These are phyloP conservation scores for Trypoxylon attenuatum DNA, from an alignment of 2,888 invertebrate species.

Conservation along the genomic window DNA sequence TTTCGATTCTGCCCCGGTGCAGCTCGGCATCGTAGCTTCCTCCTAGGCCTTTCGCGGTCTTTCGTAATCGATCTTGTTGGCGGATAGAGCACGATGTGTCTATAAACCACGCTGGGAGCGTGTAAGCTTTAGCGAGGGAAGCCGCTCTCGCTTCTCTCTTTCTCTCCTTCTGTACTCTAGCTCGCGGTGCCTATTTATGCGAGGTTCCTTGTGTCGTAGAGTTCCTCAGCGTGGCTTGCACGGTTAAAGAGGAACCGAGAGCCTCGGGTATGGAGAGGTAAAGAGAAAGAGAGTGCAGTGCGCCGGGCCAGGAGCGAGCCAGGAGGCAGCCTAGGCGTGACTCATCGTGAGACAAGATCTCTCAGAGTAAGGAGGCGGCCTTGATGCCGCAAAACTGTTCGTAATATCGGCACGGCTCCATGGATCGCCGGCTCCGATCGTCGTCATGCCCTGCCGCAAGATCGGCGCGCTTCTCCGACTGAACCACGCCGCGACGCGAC, in stretches of 20 bases:
- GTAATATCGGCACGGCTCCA: conserved; percentile 61
- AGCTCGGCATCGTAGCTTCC: not conserved
- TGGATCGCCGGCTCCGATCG: conserved; percentile 48
- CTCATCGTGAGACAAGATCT: conserved; percentile 65
- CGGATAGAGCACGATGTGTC: conserved; percentile 28
- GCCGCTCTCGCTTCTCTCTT: conserved; percentile 30
- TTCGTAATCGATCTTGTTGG: conserved; percentile 28
- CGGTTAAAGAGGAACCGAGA: not conserved
- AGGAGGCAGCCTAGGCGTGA: conserved; percentile 54
- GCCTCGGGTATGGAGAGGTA: not conserved
- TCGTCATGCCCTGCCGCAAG: conserved; percentile 34
- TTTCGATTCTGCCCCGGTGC: conserved; percentile 4
- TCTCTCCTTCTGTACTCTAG: not conserved
- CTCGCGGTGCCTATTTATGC: conserved; percentile 26
- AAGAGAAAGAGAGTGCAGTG: conserved; percentile 48
- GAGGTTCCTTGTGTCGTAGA: conserved; percentile 13
- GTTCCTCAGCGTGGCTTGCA: conserved; percentile 9
- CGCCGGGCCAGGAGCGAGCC: conserved; percentile 46
- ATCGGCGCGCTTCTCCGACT: conserved; percentile 3
- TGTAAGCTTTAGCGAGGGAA: conserved; percentile 22
- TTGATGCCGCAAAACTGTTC: conserved; percentile 65
- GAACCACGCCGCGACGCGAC: not conserved
- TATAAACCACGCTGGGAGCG: conserved; percentile 40
- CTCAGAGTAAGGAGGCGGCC: conserved; percentile 65
- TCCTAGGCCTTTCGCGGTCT: not conserved